Percentiles rank a stretch among this genome's conserved stretches.
phyloP scores from a whole-genome alignment of 2,113 vertebrate genomes.

The Hymenochirus boettgeri region DNA sequence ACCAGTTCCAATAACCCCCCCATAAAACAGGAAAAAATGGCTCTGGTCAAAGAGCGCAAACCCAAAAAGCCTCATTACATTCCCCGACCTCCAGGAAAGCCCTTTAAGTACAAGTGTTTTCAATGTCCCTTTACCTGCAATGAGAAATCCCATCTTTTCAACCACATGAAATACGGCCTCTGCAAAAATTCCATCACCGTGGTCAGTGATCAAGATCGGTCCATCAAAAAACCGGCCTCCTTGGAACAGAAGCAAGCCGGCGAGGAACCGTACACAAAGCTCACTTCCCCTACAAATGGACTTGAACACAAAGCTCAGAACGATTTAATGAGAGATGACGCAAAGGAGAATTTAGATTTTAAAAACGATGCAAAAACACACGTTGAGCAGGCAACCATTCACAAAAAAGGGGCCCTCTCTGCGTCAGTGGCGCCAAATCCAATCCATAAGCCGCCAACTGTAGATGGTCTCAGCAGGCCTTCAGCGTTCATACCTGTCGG shows the following conservation, averaged over 20 bases:
- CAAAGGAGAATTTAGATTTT: conserved; percentile 59
- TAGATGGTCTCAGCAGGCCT: conserved; percentile 57
- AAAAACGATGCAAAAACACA: conserved; percentile 45
- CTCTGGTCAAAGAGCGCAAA: conserved; percentile 80
- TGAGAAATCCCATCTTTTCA: conserved; percentile 96
- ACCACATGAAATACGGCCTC: conserved; percentile 97
- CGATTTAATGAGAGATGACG: conserved; percentile 55
- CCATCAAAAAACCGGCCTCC: conserved; percentile 58
- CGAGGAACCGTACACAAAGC: conserved; percentile 47
- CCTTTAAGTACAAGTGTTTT: conserved; percentile 97
- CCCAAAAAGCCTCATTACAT: conserved; percentile 97
- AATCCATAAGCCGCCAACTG: conserved; percentile 44
- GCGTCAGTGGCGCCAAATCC: conserved; percentile 42
- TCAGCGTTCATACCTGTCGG: conserved; percentile 80
- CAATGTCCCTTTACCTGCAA: conserved; percentile 98
- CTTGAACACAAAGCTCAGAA: conserved; percentile 59
- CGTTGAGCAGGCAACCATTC: conserved; percentile 49
- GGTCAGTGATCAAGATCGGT: conserved; percentile 75
- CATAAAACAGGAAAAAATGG: conserved; percentile 62
- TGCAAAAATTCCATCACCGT: conserved; percentile 96
- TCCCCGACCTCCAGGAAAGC: conserved; percentile 90
- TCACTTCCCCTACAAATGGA: conserved; percentile 47
- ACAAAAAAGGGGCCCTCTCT: conserved; percentile 45
- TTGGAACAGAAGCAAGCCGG: conserved; percentile 56
- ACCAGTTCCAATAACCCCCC: conserved; percentile 36